phyloP scores from a whole-genome alignment of 2,888 invertebrate genomes.

The Melinopterus prodromus region DNA sequence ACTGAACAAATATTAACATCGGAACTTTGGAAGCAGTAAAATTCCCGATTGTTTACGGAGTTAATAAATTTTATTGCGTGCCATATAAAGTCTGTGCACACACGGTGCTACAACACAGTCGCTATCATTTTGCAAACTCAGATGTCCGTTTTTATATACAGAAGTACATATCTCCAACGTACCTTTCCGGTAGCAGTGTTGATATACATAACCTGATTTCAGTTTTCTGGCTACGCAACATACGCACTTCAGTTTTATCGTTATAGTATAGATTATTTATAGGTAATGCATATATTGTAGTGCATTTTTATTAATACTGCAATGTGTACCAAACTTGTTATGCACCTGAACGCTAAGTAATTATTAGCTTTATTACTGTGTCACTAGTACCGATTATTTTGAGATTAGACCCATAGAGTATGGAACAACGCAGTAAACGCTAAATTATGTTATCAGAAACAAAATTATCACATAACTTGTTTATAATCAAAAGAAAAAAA shows the following conservation, averaged over 20 bases:
- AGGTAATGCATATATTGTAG: not conserved
- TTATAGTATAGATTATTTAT: not conserved
- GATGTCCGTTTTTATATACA: not conserved
- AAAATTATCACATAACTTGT: not conserved
- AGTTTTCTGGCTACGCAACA: constrained; percentile 4
- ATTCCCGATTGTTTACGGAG: constrained; percentile 19
- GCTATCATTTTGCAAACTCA: constrained; percentile 21
- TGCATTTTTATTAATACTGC: not conserved
- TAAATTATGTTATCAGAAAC: not conserved
- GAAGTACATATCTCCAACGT: not conserved
- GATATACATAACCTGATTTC: constrained; percentile 11
- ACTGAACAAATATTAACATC: constrained; percentile 4
- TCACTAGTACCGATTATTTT: not conserved
- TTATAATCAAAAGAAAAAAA: no score
- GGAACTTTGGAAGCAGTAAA: not conserved
- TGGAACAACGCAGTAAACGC: not conserved
- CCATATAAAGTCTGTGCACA: not conserved
- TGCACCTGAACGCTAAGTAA: not conserved
- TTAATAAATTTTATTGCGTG: constrained; percentile 22
- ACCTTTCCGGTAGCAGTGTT: not conserved
- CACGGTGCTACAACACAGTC: not conserved
- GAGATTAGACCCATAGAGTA: not conserved
- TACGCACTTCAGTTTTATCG: not conserved
- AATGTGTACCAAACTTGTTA: not conserved
- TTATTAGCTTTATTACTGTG: not conserved